Percentiles rank a stretch among this genome's conserved stretches.
Conservation (phyloP, 92 coral and sea anemone genomes). For the Umimayanthus kanabou region DNA sequence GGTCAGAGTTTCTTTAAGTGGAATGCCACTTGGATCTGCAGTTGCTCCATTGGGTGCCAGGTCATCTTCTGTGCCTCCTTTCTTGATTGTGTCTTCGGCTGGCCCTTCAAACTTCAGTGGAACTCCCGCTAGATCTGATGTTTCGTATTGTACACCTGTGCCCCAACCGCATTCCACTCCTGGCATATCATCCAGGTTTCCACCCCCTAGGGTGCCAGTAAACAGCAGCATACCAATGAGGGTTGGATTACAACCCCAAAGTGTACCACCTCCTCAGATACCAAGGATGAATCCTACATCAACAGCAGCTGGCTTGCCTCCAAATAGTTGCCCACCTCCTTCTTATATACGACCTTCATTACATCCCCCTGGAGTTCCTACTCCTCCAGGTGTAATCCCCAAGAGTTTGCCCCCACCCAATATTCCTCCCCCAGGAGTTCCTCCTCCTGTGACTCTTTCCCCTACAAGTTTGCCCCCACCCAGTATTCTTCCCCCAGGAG, state of each 20-base stretch:
- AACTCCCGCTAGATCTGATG: neutral
- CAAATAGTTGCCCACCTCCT: conserved; percentile 8
- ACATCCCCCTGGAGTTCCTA: conserved; percentile 40
- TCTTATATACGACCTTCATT: conserved; percentile 20
- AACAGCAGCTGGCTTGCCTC: conserved; percentile 17
- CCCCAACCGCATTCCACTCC: conserved; percentile 47
- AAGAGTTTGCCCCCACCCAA: conserved; percentile 38
- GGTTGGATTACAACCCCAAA: conserved; percentile 1
- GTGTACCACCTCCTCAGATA: neutral
- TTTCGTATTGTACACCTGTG: neutral
- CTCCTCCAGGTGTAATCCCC: conserved; percentile 49
- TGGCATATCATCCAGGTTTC: neutral
- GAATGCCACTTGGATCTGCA: neutral
- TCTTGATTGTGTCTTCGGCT: neutral
- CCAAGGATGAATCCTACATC: neutral
- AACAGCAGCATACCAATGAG: conserved; percentile 19
- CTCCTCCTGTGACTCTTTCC: conserved; percentile 41
- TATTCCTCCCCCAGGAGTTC: conserved; percentile 46
- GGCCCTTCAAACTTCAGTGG: neutral
- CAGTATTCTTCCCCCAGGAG: conserved; percentile 43
- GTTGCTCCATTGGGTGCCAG: neutral
- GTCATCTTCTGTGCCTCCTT: conserved; percentile 27
- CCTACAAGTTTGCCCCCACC: conserved; percentile 48
- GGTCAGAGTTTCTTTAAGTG: neutral
- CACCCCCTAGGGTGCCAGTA: conserved; percentile 32